Evolutionary conservation across 2,888 invertebrate species (phyloP).

Genomic region (Melipona bicolor): DNA sequence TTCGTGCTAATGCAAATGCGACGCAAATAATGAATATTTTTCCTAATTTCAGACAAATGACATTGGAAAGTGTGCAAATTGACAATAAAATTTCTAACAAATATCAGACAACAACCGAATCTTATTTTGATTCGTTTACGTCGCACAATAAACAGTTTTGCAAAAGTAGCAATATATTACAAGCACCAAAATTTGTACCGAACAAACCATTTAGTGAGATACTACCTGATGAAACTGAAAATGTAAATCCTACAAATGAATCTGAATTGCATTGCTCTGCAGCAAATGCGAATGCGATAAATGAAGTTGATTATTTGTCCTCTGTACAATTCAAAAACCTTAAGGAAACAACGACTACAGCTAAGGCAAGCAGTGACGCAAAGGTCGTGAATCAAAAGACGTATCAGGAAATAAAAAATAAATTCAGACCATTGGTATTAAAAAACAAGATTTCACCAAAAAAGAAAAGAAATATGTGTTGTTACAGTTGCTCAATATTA

Average conservation of each 20-base stretch:
- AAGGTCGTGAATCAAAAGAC: neutral
- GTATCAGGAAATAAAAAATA: conserved; percentile 61
- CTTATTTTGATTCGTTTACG: conserved; percentile 29
- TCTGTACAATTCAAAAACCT: neutral
- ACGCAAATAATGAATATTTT: neutral
- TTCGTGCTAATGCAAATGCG: too few species aligned
- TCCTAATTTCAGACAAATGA: conserved; percentile 53
- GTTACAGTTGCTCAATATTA: conserved; percentile 23
- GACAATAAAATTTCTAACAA: conserved; percentile 42
- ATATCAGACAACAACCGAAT: conserved; percentile 55
- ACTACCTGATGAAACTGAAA: conserved; percentile 48
- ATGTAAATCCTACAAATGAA: neutral
- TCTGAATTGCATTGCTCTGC: neutral
- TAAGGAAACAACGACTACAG: neutral
- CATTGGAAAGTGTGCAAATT: conserved; percentile 47
- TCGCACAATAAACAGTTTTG: neutral
- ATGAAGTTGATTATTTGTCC: neutral
- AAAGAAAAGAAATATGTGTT: conserved; percentile 16
- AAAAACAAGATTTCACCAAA: neutral
- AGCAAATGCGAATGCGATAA: neutral
- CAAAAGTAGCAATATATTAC: neutral
- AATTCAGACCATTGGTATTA: conserved; percentile 63
- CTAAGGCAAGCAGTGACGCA: neutral
- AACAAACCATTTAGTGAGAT: conserved; percentile 14
- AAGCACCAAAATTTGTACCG: conserved; percentile 13